Conservation (phyloP, 2,888 invertebrate species). For the Pollenia griseotomentosa region DNA sequence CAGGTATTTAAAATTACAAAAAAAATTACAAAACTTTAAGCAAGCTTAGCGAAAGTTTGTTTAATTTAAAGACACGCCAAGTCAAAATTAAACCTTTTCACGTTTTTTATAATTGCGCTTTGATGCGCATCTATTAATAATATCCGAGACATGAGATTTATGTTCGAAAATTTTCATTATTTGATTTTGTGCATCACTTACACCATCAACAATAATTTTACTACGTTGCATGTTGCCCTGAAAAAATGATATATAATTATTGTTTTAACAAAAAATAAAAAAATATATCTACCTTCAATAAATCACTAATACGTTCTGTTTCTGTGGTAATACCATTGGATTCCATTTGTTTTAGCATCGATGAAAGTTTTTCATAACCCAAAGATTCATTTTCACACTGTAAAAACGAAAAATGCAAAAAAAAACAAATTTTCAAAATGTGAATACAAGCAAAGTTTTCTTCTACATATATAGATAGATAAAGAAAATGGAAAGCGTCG, state of each 20-base stretch:
- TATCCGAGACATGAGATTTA: constrained; percentile 94
- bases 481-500: no score
- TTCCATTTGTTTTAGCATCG: constrained; percentile 84
- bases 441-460: no score
- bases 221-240: constrained; percentile 98
- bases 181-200: constrained; percentile 94
- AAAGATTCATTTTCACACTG: constrained; percentile 86
- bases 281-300: constrained; percentile 86
- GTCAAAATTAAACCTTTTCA: constrained; percentile 86
- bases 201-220: constrained; percentile 95
- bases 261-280: constrained; percentile 5
- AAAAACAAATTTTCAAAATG: background rate
- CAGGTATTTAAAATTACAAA: constrained; percentile 24
- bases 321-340: constrained; percentile 85
- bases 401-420: constrained; percentile 46
- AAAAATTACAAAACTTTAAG: constrained; percentile 25
- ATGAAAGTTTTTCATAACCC: constrained; percentile 83
- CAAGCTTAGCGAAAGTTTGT: background rate
- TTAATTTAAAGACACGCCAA: background rate
- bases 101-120: constrained; percentile 97
- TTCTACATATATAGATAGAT: no score
- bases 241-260: background rate
- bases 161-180: constrained; percentile 96
- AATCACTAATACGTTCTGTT: constrained; percentile 86
- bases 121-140: constrained; percentile 95